A percentile compares a stretch with the other conserved stretches of the same genome.
Evolutionary conservation across 2,113 vertebrate species (phyloP).

Genomic region (Tautogolabrus adspersus): DNA sequence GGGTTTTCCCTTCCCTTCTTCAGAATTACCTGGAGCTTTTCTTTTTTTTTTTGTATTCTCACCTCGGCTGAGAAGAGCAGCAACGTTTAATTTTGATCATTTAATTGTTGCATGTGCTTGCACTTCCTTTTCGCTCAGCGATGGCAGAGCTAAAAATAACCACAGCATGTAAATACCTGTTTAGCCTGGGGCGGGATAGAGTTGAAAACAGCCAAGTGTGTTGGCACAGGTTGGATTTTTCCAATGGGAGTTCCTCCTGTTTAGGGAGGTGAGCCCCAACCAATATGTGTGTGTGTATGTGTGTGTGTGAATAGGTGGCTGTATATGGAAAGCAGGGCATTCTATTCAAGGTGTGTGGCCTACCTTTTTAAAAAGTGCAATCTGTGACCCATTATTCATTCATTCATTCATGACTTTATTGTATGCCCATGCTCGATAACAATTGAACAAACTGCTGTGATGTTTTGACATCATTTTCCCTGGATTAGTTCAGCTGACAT

Average conservation of each 20-base stretch:
- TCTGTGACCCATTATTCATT: not conserved
- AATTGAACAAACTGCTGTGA: not conserved
- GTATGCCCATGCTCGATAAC: not conserved
- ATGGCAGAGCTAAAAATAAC: constrained; percentile 75
- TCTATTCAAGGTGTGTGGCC: constrained; percentile 31
- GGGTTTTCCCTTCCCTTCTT: constrained; percentile 58
- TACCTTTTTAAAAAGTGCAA: constrained; percentile 7
- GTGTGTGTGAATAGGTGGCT: constrained; percentile 25
- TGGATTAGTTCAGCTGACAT: not conserved
- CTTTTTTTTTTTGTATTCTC: constrained; percentile 30
- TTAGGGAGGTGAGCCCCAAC: constrained; percentile 75
- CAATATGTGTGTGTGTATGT: constrained; percentile 45
- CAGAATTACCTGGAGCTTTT: constrained; percentile 48
- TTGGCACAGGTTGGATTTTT: constrained; percentile 82
- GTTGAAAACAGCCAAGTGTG: constrained; percentile 78
- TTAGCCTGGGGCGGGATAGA: constrained; percentile 67
- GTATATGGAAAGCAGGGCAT: constrained; percentile 42
- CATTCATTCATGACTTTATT: not conserved
- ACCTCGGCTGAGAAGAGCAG: constrained; percentile 21
- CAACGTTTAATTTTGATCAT: constrained; percentile 57
- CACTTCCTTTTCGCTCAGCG: constrained; percentile 63
- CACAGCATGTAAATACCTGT: constrained; percentile 79
- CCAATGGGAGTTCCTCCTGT: constrained; percentile 82
- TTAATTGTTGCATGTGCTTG: constrained; percentile 66
- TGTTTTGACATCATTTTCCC: too few species aligned